A percentile compares a stretch with the other conserved stretches of the same genome.
These are phyloP conservation scores for Lineus longissimus DNA, from an alignment of 1,140 invertebrate genomes.

Conservation along the genomic window DNA sequence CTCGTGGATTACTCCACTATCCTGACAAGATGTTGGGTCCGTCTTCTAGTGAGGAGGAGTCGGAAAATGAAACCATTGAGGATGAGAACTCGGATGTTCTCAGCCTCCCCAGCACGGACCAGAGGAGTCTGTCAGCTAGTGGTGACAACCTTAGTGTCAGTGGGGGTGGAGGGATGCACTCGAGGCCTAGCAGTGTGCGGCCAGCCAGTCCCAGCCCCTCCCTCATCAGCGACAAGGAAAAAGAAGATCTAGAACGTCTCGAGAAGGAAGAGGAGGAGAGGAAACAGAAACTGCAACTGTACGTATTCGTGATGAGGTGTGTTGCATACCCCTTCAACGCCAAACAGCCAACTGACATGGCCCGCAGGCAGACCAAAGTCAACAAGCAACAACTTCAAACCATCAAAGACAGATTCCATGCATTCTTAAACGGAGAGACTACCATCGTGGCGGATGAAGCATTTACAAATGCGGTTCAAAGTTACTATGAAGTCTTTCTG, in stretches of 20 bases:
- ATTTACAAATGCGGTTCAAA: slow-evolving; percentile 97
- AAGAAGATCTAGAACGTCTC: slow-evolving; percentile 46
- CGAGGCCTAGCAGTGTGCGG: slow-evolving; percentile 61
- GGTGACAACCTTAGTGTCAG: slow-evolving; percentile 55
- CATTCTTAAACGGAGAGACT: slow-evolving; percentile 75
- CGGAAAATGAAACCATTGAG: slow-evolving; percentile 46
- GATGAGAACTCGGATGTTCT: slow-evolving; percentile 56
- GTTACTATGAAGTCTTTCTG: slow-evolving; percentile 95
- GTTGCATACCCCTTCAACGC: slow-evolving; percentile 99
- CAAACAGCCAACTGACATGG: slow-evolving; percentile 98
- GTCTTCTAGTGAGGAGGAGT: slow-evolving; percentile 57
- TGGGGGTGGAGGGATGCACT: slow-evolving; percentile 41
- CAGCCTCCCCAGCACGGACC: slow-evolving; percentile 47
- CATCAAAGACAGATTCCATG: slow-evolving; percentile 91
- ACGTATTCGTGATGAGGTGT: slow-evolving; percentile 97
- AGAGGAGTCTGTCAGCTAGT: slow-evolving; percentile 52
- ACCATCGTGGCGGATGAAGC: slow-evolving; percentile 95
- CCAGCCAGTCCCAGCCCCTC: slow-evolving; percentile 77
- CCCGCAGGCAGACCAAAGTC: slow-evolving; percentile 68
- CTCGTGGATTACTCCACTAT: too few species aligned
- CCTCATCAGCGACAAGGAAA: slow-evolving; percentile 64
- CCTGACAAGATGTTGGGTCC: slow-evolving; percentile 56
- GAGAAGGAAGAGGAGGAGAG: slow-evolving; percentile 52
- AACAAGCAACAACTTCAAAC: slow-evolving; percentile 93
- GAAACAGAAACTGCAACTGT: slow-evolving; percentile 74